phyloP scores from a whole-genome alignment of 1,140 invertebrate species.

The Aphaenogaster floridana region DNA sequence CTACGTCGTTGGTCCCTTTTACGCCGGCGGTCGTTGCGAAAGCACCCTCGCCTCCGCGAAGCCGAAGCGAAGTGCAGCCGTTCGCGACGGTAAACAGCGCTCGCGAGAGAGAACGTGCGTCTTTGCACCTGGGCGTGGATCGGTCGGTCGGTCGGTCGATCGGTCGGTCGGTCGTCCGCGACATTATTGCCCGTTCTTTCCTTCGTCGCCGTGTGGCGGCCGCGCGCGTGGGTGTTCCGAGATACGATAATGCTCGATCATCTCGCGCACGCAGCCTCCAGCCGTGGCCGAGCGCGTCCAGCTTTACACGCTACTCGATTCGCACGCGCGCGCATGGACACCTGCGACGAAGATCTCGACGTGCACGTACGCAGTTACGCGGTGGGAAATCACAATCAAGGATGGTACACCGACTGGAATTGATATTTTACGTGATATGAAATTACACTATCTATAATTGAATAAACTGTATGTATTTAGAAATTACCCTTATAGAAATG shows the following conservation, averaged over 20 bases:
- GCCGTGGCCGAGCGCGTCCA: conserved; percentile 55
- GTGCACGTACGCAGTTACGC: not conserved
- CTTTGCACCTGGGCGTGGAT: conserved; percentile 75
- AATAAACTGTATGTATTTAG: not conserved
- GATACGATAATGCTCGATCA: conserved; percentile 49
- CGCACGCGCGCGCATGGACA: conserved; percentile 46
- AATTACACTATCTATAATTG: not conserved
- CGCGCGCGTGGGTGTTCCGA: conserved; percentile 42
- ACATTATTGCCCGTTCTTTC: conserved; percentile 65
- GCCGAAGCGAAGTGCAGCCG: conserved; percentile 15
- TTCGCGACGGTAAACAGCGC: not conserved
- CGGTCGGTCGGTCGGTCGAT: conserved; percentile 33
- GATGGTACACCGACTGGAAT: not conserved
- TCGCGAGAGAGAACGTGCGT: conserved; percentile 47
- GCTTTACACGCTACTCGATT: conserved; percentile 76
- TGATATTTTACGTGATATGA: conserved; percentile 8
- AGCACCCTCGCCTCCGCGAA: conserved; percentile 54
- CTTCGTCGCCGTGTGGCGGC: conserved; percentile 36
- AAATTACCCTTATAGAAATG: too few relatives aligned
- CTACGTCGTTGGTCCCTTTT: conserved; percentile 37
- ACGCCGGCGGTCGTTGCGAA: conserved; percentile 63
- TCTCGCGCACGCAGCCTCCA: conserved; percentile 27
- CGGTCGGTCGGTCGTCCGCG: conserved; percentile 44
- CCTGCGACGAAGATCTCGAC: conserved; percentile 40
- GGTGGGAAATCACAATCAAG: not conserved